phyloP scores from a whole-genome alignment of 2,888 invertebrate genomes.

The Saturnia japonica region DNA sequence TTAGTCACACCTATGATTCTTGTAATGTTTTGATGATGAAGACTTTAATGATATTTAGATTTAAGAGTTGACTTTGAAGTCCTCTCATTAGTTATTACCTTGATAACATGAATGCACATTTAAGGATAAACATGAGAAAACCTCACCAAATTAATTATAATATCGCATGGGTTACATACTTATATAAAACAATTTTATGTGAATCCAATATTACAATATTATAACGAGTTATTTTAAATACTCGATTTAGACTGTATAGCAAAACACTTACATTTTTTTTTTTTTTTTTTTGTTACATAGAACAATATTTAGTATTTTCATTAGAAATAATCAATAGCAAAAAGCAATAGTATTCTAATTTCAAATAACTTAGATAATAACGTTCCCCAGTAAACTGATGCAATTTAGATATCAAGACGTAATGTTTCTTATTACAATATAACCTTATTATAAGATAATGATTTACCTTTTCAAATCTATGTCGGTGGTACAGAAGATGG shows the following conservation, averaged over 20 bases:
- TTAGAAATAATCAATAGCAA: neutral
- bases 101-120: neutral
- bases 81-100: neutral
- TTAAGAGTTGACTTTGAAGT: neutral
- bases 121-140: conserved; percentile 3
- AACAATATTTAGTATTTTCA: neutral
- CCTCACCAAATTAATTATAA: neutral
- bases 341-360: neutral
- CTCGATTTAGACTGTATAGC: neutral
- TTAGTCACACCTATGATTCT: neutral
- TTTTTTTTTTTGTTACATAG: neutral
- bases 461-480: neutral
- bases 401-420: neutral
- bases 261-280: neutral
- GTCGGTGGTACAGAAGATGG: neutral
- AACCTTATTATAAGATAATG: neutral
- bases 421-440: neutral
- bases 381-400: conserved; percentile 5
- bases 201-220: neutral
- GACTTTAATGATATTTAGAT: neutral
- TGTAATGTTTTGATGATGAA: neutral
- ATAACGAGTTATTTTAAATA: neutral
- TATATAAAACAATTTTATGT: neutral
- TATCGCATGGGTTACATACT: neutral
- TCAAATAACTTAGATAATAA: neutral